Base-by-base conservation (phyloP, 2,888 invertebrate genomes). In the Fragum whitleyi region DNA sequence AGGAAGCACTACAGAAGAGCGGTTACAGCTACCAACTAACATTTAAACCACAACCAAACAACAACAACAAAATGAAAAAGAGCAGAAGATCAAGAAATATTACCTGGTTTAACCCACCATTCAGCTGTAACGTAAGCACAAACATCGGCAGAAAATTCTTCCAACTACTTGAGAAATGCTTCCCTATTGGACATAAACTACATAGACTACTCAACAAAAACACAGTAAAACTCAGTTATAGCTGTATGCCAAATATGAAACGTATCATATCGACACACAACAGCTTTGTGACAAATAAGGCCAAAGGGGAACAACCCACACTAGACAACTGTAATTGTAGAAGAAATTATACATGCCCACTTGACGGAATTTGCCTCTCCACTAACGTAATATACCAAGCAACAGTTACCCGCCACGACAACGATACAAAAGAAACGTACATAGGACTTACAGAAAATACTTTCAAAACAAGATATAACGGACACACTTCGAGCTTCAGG, bases 11-110 rank as follows among this genome's bases (percentile, higher is more conserved):
- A 57, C 21, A 57, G 11, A 23, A 57, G 23, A 57, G 9, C 57
- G 57, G 57, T 26, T 57, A 57, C 57, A 26, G 14, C 57, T 57
- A 57, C 57, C 57, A 57, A 57, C 23, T 57, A 47, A 47, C 47
- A 47, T 47, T 47, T 47, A 5, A 47, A n/a, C 47, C 5, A 47
- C 47, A 47, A 16, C 47, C 47, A 47, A 47, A 47, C 47, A 47
- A 47, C 47, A 47, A 5, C 47, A 47, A 47, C 47, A 47, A 47
- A 14, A 47, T 9, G 19, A 47, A 47, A 14, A 47, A 16, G 47
- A 47, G 14, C 7, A 47, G 47, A 9, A 47, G 47, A 47, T 9
- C 47, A 47, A 47, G 47, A 16, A 47, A 47, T 16, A 47, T 5
- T 47, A 47, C 47, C n/a, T 9, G 47, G 47, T 47, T 47, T 14